These are phyloP conservation scores for Neoarius graeffei DNA, from an alignment of 2,113 vertebrate genomes.

Conservation along the genomic window DNA sequence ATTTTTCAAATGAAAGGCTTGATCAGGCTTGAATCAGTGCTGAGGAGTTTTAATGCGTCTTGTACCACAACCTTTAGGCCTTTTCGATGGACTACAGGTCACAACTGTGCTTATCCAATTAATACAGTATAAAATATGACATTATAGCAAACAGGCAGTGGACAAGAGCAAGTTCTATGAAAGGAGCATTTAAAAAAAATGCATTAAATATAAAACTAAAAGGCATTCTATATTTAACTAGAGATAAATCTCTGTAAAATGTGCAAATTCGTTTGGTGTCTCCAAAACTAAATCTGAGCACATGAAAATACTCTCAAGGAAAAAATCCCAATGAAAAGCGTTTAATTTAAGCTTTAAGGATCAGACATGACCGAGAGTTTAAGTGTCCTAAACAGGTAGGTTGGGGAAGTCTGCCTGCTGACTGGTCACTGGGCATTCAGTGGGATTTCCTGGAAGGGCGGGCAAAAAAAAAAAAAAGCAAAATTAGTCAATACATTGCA, in stretches of 20 bases:
- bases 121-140: constrained; percentile 16
- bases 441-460: constrained; percentile 66
- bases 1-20: background rate
- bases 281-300: background rate
- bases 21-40: background rate
- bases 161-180: background rate
- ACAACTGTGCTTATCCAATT: background rate
- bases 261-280: constrained; percentile 29
- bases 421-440: constrained; percentile 65
- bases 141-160: constrained; percentile 9
- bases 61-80: background rate
- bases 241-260: constrained; percentile 9
- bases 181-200: constrained; percentile 16
- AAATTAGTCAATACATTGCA: background rate
- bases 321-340: background rate
- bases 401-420: background rate
- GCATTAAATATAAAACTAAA: constrained; percentile 40
- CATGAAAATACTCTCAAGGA: constrained; percentile 11
- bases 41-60: constrained; percentile 23
- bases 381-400: background rate
- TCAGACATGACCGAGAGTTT: background rate
- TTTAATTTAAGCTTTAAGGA: background rate
- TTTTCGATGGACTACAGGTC: background rate
- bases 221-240: constrained; percentile 32
- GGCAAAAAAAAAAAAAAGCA: background rate